Evolutionary conservation across 2,888 invertebrate species (phyloP), one percentile per base, ranked within the genome.

Genomic region (Pseudococcus jackbeardsleyi): DNA sequence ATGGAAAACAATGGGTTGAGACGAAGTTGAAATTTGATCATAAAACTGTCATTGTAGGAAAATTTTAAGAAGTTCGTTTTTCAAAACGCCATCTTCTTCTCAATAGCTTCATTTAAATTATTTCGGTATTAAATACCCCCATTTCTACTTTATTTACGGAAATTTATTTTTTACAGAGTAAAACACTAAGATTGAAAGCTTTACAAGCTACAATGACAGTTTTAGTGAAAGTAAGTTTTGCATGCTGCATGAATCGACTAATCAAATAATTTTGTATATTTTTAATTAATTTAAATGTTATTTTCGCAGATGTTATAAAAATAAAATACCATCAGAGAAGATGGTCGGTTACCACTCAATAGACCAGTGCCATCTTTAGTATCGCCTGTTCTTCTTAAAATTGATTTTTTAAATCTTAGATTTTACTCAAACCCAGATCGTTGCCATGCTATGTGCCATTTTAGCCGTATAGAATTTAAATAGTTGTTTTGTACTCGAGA

Each of bases 161-260:
- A 82, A 19, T 42, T 77, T 12, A 19, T 46, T 82, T 82, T 82
- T 82, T 82, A 19, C 79, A 82, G 79, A 82, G 79, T 82, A 82
- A 82, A 82, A 82, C 46, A 22, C 12, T 82, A 19, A 82, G 79
- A 42, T 46, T 46, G 79, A 82, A 46, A 46, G 46, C 42, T 82
- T 42, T 82, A 82, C 39, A 46, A 19, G 46, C 79, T 82, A 82
- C 79, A 82, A 82, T 82, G 79, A 82, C 79, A 82, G 79, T 82
- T 82, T 82, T 82, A 82, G 79, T 82, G 79, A 82, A 82, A 82
- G 79, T 82, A 82, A 82, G 79, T 82, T 12, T 46, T 46, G 79
- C 39, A 33, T 46, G 79, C 19, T 82, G 79, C 39, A 33, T 46
- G 79, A 46, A 46, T 8, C 15, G 17, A 15, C 39, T 6, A 77